Evolutionary conservation across 2,888 invertebrate genomes (phyloP).

Genomic region (Tanypteryx hageni): DNA sequence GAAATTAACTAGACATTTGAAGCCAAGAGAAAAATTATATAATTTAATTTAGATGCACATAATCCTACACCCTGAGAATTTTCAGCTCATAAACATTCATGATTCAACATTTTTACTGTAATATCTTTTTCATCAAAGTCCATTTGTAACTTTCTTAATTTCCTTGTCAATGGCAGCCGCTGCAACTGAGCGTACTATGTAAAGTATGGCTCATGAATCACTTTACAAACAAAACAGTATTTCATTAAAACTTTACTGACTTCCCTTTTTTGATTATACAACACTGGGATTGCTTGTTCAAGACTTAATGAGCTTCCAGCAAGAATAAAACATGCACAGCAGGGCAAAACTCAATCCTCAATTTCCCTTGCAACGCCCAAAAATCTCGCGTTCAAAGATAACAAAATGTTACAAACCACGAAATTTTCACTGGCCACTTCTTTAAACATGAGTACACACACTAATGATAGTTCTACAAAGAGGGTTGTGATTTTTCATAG

Average conservation of each 20-base stretch:
- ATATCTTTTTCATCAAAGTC: slow-evolving; percentile 46
- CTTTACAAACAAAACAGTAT: slow-evolving; percentile 63
- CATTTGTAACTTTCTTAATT: slow-evolving; percentile 42
- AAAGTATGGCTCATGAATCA: slow-evolving; percentile 57
- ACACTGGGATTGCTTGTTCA: slow-evolving; percentile 64
- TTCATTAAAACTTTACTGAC: slow-evolving; percentile 64
- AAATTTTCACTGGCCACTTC: slow-evolving; percentile 62
- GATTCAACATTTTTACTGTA: slow-evolving; percentile 53
- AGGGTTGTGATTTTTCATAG: slow-evolving; percentile 51
- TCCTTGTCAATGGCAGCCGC: slow-evolving; percentile 49
- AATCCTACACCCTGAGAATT: slow-evolving; percentile 63
- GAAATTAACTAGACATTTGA: slow-evolving; percentile 62
- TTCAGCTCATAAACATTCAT: slow-evolving; percentile 60
- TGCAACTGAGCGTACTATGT: slow-evolving; percentile 44
- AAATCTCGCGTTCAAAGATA: slow-evolving; percentile 58
- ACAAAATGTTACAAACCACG: slow-evolving; percentile 59
- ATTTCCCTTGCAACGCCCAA: slow-evolving; percentile 61
- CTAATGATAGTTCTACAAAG: slow-evolving; percentile 57
- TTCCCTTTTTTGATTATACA: slow-evolving; percentile 64
- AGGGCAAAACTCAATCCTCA: slow-evolving; percentile 62
- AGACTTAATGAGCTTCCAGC: slow-evolving; percentile 63
- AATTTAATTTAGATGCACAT: slow-evolving; percentile 63
- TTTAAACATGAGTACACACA: slow-evolving; percentile 63
- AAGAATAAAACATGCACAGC: slow-evolving; percentile 63
- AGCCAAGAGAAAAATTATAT: slow-evolving; percentile 58